phyloP scores from a whole-genome alignment of 2,113 vertebrate genomes.

The Macheiramphus alcinus region DNA sequence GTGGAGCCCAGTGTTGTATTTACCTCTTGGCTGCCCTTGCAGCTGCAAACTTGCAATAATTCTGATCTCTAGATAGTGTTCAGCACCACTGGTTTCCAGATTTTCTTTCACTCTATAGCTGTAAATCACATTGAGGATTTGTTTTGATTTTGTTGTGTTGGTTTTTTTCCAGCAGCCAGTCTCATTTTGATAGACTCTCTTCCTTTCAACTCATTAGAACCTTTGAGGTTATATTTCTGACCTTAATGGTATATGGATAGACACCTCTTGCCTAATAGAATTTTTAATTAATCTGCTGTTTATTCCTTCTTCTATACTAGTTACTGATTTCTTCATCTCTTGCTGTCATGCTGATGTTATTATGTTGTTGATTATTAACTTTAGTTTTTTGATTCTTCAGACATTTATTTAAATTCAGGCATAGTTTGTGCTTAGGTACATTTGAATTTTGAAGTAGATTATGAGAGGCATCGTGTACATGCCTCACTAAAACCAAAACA shows the following conservation, averaged over 20 bases:
- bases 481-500: not conserved
- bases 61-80: not conserved
- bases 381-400: not conserved
- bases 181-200: not conserved
- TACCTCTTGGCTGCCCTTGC: not conserved
- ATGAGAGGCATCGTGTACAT: rapidly evolving
- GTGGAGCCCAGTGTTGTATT: not conserved
- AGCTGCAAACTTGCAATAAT: not conserved
- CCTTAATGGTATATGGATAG: not conserved
- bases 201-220: not conserved
- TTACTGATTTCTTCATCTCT: not conserved
- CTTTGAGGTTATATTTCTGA: not conserved
- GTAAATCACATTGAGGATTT: not conserved
- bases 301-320: not conserved
- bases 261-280: not conserved
- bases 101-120: not conserved
- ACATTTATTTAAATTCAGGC: not conserved
- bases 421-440: not conserved
- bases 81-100: not conserved
- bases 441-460: not conserved
- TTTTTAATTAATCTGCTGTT: not conserved
- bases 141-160: not conserved
- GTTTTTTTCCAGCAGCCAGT: not conserved
- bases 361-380: not conserved
- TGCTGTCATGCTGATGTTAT: not conserved